A percentile compares a stretch with the other conserved stretches of the same genome.
Conservation (phyloP, 2,113 vertebrate species). For the Ahaetulla prasina region DNA sequence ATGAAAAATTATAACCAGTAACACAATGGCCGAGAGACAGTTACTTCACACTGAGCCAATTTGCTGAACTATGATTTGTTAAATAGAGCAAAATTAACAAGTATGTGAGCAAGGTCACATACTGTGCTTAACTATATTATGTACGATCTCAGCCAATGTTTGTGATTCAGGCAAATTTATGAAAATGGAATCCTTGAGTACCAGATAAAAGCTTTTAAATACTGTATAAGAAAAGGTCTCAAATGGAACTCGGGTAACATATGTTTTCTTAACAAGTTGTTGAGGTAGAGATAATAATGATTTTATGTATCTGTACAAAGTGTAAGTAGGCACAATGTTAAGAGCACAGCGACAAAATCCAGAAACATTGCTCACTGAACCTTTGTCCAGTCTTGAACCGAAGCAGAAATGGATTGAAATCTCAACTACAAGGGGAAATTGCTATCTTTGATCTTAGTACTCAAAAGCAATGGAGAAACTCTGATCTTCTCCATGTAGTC, state of each 20-base stretch:
- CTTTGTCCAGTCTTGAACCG: not conserved
- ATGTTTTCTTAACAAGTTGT: not conserved
- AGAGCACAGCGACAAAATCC: not conserved
- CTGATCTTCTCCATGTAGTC: not conserved
- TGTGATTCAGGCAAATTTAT: not conserved
- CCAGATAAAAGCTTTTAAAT: not conserved
- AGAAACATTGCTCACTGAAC: not conserved
- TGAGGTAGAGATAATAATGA: not conserved
- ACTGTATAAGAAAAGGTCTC: not conserved
- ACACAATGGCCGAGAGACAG: not conserved
- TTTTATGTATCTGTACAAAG: not conserved
- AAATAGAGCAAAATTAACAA: not conserved
- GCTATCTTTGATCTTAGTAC: not conserved
- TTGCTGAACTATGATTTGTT: not conserved
- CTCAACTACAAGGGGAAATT: not conserved
- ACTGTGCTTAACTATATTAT: not conserved
- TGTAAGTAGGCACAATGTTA: not conserved
- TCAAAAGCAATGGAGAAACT: not conserved
- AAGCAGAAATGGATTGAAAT: not conserved
- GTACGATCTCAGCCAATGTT: not conserved
- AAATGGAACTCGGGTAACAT: not conserved
- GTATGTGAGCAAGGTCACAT: no score
- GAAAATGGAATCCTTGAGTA: not conserved
- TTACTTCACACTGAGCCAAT: not conserved
- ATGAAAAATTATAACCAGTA: not conserved